Evolutionary conservation across 1,140 invertebrate species (phyloP).

Genomic region (Eupristina koningsbergeri): DNA sequence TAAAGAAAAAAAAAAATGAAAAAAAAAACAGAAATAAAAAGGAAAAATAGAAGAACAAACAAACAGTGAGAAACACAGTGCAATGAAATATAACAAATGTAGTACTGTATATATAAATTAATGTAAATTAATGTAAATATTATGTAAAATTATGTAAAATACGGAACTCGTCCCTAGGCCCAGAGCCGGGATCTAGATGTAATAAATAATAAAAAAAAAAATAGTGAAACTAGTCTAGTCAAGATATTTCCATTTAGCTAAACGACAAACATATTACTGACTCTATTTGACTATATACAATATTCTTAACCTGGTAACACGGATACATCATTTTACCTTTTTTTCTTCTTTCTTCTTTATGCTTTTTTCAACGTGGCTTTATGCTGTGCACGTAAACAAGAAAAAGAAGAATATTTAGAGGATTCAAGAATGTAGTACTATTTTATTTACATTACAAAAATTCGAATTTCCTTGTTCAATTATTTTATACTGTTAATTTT

Average conservation of each 20-base stretch:
- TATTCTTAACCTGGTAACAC: constrained; percentile 8
- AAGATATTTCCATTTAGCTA: constrained; percentile 49
- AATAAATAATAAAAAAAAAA: too few species aligned
- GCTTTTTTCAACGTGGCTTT: background rate
- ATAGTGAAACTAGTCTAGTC: constrained; percentile 20
- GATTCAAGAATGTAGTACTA: background rate
- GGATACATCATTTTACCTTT: background rate
- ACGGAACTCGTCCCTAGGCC: too few species aligned
- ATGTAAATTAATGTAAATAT: too few species aligned
- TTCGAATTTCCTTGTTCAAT: background rate
- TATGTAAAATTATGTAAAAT: too few species aligned
- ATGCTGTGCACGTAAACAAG: background rate
- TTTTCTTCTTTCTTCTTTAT: too few species aligned
- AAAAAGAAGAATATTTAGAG: background rate
- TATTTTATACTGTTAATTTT: background rate
- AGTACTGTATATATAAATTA: too few species aligned
- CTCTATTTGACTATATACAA: background rate
- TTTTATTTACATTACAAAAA: background rate
- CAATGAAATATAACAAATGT: too few species aligned
- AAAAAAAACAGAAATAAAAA: too few species aligned
- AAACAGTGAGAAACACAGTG: too few species aligned
- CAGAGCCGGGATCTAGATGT: too few species aligned
- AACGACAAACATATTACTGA: background rate
- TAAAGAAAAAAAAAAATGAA: too few species aligned
- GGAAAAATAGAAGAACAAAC: too few species aligned